Evolutionary conservation across 2,888 invertebrate species (phyloP).

Genomic region (Stenurella melanura): DNA sequence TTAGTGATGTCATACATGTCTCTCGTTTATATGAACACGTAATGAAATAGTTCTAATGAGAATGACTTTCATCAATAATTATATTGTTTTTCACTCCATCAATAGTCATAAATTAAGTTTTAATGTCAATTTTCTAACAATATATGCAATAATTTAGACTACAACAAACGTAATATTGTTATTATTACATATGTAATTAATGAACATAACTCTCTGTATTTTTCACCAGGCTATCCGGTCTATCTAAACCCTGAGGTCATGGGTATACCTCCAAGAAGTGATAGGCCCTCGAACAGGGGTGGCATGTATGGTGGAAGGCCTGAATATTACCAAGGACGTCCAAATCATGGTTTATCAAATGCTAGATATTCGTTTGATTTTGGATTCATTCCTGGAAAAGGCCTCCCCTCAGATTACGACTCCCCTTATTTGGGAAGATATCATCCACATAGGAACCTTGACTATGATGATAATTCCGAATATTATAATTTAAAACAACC

Average conservation of each 20-base stretch:
- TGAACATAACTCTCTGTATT: background rate
- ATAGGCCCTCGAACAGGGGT: constrained; percentile 54
- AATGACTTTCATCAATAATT: too few relatives aligned
- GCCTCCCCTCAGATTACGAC: constrained; percentile 53
- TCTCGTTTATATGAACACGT: too few relatives aligned
- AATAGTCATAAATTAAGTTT: too few relatives aligned
- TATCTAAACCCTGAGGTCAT: constrained; percentile 47
- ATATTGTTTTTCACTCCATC: too few relatives aligned
- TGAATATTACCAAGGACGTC: constrained; percentile 67
- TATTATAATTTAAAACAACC: constrained; percentile 51
- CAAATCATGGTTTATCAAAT: constrained; percentile 56
- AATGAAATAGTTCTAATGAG: too few relatives aligned
- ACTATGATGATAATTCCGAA: constrained; percentile 49
- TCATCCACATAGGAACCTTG: constrained; percentile 47
- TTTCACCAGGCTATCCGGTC: constrained; percentile 50
- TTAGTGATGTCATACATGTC: too few relatives aligned
- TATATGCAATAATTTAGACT: too few relatives aligned
- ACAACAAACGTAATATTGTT: too few relatives aligned
- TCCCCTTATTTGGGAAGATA: constrained; percentile 44
- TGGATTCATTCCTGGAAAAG: constrained; percentile 63
- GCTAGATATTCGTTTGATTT: constrained; percentile 62
- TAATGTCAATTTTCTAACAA: too few relatives aligned
- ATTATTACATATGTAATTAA: background rate
- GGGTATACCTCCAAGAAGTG: constrained; percentile 45
- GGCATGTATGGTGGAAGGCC: constrained; percentile 68